Evolutionary conservation across 2,113 vertebrate species (phyloP).

Genomic region (Girardinichthys multiradiatus): DNA sequence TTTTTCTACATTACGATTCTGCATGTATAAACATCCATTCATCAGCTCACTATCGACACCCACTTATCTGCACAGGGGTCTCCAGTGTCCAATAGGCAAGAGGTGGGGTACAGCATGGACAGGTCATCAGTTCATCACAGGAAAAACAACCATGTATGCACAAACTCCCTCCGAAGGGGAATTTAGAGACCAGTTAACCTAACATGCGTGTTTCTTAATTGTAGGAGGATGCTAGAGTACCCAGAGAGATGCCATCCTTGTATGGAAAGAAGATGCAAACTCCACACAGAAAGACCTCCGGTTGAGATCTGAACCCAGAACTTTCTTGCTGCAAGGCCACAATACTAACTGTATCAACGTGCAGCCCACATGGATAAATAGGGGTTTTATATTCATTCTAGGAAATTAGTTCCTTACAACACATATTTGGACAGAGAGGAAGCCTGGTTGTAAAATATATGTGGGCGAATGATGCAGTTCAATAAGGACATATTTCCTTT

Average conservation of each 20-base stretch:
- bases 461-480: no score
- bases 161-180: background rate
- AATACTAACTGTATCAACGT: no score
- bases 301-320: background rate
- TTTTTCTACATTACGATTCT: no score
- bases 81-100: no score
- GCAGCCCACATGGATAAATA: background rate
- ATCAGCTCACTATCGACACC: no score
- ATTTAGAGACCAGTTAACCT: background rate
- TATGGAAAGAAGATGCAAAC: background rate
- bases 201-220: background rate
- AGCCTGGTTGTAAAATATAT: no score
- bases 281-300: background rate
- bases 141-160: background rate
- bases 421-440: background rate
- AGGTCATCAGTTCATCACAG: background rate
- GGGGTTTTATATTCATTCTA: background rate
- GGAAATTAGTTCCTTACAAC: background rate
- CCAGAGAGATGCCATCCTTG: no score
- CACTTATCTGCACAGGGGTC: background rate
- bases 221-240: no score
- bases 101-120: background rate
- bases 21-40: background rate
- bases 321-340: background rate
- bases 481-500: background rate